These are phyloP conservation scores for Aphyosemion australe DNA, from an alignment of 2,113 vertebrate species.

Conservation along the genomic window DNA sequence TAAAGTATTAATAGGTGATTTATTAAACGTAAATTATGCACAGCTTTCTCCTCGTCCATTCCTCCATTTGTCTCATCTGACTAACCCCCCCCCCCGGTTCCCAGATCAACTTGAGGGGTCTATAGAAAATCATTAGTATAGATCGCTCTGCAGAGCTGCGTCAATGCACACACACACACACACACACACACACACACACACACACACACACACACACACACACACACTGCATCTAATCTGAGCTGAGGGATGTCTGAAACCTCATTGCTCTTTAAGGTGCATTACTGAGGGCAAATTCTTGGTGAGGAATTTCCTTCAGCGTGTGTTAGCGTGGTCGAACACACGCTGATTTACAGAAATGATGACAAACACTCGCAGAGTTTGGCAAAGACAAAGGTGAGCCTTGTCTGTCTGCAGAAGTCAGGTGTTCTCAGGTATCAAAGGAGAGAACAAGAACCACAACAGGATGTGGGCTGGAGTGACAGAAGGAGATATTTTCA, in stretches of 20 bases:
- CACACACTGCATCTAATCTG: too few relatives aligned
- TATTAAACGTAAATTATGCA: slow-evolving; percentile 8
- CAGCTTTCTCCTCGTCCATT: slow-evolving; percentile 5
- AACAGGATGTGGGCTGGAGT: slow-evolving; percentile 63
- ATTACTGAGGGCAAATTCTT: slow-evolving; percentile 35
- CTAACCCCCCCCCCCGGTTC: slow-evolving; percentile 42
- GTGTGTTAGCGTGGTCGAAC: slow-evolving; percentile 11
- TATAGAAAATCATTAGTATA: slow-evolving; percentile 73
- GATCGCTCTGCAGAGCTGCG: slow-evolving; percentile 65
- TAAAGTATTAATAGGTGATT: slow-evolving; percentile 18
- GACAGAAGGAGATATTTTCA: slow-evolving; percentile 33
- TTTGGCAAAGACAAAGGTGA: slow-evolving; percentile 58
- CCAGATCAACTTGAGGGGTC: slow-evolving; percentile 68
- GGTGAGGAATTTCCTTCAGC: slow-evolving; percentile 6
- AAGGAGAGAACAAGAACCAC: slow-evolving; percentile 59
- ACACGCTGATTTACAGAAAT: slow-evolving; percentile 30
- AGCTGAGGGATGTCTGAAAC: too few relatives aligned
- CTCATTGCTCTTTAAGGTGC: slow-evolving; percentile 28
- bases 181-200: slow-evolving; percentile 37
- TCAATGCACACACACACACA: slow-evolving; percentile 44
- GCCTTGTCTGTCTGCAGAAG: slow-evolving; percentile 57
- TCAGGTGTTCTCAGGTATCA: slow-evolving; percentile 63
- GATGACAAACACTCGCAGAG: slow-evolving; percentile 43
- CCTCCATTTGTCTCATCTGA: slow-evolving; percentile 20
- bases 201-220: slow-evolving; percentile 24